Conservation (phyloP, 2,888 invertebrate species). For the Bibio marci region DNA sequence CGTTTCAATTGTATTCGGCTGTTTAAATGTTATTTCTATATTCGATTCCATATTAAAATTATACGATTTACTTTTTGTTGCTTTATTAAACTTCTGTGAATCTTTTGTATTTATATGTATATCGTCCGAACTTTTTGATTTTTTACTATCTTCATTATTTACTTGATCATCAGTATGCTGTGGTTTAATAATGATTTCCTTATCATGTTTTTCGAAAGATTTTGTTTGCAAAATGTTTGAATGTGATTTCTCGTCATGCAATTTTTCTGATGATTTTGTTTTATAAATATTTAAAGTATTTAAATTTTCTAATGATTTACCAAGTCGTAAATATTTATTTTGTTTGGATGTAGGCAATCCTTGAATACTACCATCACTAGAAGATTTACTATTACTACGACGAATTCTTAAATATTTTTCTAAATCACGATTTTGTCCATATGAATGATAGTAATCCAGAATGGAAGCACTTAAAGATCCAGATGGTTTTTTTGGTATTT, state of each 20-base stretch:
- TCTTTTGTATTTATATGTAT: too few species aligned
- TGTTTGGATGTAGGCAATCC: not conserved
- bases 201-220: too few species aligned
- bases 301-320: constrained; percentile 5
- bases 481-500: too few species aligned
- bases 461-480: constrained; percentile 15
- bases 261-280: not conserved
- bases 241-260: too few species aligned
- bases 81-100: not conserved
- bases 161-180: too few species aligned
- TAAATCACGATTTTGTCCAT: constrained; percentile 45
- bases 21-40: constrained; percentile 6
- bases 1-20: not conserved
- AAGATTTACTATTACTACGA: constrained; percentile 9
- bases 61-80: constrained; percentile 3
- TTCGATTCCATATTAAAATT: constrained; percentile 7
- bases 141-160: too few species aligned
- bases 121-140: too few species aligned
- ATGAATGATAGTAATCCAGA: constrained; percentile 50
- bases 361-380: constrained; percentile 10
- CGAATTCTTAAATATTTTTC: constrained; percentile 42
- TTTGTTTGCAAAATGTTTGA: too few species aligned
- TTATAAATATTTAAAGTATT: too few species aligned
- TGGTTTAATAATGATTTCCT: too few species aligned
- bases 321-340: not conserved